phyloP scores from a whole-genome alignment of 2,113 vertebrate genomes.

The Notarius lentiginosus region DNA sequence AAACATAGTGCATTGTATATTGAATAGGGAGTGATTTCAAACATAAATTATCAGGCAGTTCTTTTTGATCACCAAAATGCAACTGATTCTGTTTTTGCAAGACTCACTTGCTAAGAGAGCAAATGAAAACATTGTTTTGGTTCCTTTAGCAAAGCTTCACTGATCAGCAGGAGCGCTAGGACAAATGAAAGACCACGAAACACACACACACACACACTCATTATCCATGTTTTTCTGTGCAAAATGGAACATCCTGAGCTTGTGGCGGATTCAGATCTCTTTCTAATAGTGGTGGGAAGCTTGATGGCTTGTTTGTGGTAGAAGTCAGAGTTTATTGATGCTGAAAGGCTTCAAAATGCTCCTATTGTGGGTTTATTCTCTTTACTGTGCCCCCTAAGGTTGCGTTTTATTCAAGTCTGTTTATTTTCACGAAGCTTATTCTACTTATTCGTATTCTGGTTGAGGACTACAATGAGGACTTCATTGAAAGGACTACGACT shows the following conservation, averaged over 20 bases:
- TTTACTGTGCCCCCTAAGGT: conserved; percentile 36
- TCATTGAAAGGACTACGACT: neutral
- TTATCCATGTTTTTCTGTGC: conserved; percentile 47
- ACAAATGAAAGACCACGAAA: conserved; percentile 20
- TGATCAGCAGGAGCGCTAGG: conserved; percentile 64
- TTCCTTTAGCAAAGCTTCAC: conserved; percentile 62
- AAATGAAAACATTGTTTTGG: conserved; percentile 66
- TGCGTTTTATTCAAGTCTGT: conserved; percentile 37
- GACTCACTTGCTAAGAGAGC: conserved; percentile 40
- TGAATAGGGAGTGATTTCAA: neutral
- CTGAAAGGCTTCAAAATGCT: conserved; percentile 43
- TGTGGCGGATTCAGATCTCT: conserved; percentile 32
- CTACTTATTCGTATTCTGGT: conserved; percentile 9
- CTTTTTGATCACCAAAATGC: neutral
- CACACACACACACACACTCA: conserved; percentile 10
- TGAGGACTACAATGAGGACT: too few species aligned
- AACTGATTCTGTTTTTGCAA: conserved; percentile 34
- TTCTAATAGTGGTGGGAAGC: conserved; percentile 30
- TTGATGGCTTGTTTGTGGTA: conserved; percentile 41
- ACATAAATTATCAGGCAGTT: neutral
- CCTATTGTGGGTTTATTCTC: conserved; percentile 46
- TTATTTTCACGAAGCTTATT: conserved; percentile 12
- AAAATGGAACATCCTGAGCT: conserved; percentile 26
- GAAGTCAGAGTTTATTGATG: conserved; percentile 50
- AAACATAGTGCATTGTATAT: neutral